phyloP scores from a whole-genome alignment of 2,113 vertebrate species.

The Oxyruncus cristatus region DNA sequence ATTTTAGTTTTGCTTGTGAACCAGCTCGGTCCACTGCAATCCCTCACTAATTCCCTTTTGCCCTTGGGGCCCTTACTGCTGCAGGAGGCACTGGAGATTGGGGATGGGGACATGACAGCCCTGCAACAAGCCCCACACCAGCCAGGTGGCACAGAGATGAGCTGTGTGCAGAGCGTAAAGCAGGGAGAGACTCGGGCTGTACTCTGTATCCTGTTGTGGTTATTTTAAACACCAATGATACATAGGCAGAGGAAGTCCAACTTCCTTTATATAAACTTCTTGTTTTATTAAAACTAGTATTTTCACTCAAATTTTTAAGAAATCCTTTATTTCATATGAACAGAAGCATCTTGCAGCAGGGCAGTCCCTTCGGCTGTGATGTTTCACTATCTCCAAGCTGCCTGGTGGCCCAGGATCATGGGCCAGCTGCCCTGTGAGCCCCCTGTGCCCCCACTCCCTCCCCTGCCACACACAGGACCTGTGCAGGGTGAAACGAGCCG shows the following conservation, averaged over 20 bases:
- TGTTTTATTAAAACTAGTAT: constrained; percentile 45
- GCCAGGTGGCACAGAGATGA: neutral
- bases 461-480: rapidly evolving
- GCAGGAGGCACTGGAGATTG: neutral
- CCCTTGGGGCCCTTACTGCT: neutral
- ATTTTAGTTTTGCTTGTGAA: neutral
- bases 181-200: neutral
- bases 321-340: neutral
- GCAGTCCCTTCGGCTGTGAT: neutral
- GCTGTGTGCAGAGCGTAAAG: rapidly evolving
- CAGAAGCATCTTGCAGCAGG: neutral
- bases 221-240: neutral
- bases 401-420: neutral
- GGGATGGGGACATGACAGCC: neutral
- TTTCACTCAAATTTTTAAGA: neutral
- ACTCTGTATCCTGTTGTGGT: neutral
- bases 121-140: rapidly evolving
- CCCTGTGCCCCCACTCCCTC: neutral
- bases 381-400: neutral
- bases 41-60: neutral
- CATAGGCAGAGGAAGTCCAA: neutral
- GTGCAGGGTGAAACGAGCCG: neutral
- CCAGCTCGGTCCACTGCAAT: rapidly evolving
- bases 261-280: constrained; percentile 17
- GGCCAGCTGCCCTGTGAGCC: neutral